Conservation (phyloP, 2,113 vertebrate species). For the Brachyhypopomus occidentalis region DNA sequence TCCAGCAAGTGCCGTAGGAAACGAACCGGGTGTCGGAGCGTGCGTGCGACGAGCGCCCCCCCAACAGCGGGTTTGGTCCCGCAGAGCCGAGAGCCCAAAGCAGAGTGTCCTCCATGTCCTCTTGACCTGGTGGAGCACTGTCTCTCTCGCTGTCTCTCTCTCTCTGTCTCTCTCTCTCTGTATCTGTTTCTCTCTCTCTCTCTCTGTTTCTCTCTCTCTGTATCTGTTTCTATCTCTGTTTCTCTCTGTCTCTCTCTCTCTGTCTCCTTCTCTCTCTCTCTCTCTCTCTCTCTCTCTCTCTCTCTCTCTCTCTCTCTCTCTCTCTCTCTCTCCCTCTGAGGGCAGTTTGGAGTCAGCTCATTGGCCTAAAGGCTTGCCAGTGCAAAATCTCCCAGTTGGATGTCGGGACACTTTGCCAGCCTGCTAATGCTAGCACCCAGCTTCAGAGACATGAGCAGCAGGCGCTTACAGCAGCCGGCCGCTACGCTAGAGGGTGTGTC, state of each 20-base stretch:
- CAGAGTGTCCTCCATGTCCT: background rate
- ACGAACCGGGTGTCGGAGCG: constrained; percentile 1
- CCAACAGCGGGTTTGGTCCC: background rate
- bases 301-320: background rate
- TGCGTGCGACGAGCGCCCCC: background rate
- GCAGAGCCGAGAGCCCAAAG: background rate
- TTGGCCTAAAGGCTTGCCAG: constrained; percentile 62
- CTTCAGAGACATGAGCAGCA: constrained; percentile 67
- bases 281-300: background rate
- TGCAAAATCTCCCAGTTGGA: constrained; percentile 70
- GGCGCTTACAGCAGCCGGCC: background rate
- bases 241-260: background rate
- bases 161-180: too few species aligned
- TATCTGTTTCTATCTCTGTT: too few species aligned
- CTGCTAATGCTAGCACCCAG: constrained; percentile 68
- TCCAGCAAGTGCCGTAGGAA: background rate
- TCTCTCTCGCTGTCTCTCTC: too few species aligned
- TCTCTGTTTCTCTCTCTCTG: too few species aligned
- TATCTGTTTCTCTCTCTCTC: background rate
- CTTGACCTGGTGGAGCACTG: background rate
- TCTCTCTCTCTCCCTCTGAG: background rate
- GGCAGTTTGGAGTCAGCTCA: constrained; percentile 48
- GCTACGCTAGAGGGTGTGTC: background rate
- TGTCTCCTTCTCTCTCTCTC: background rate
- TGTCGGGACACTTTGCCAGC: constrained; percentile 63